Percentiles rank a stretch among this genome's conserved stretches.
Evolutionary conservation across 2,113 vertebrate species (phyloP).

Genomic region (Progne subis): DNA sequence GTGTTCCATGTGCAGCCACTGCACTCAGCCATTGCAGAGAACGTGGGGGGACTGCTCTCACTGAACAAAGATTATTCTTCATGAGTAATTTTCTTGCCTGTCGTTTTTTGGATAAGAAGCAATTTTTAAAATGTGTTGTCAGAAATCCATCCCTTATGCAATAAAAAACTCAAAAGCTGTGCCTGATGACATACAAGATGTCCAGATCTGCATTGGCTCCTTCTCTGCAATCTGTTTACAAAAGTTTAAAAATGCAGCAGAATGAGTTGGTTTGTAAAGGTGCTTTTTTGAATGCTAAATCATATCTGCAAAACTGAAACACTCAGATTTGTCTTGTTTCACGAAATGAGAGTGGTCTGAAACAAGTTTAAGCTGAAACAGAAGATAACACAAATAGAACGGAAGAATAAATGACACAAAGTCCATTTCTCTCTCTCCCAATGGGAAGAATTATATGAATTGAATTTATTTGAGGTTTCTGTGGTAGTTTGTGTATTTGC

Average conservation of each 20-base stretch:
- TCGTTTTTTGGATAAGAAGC: conserved; percentile 69
- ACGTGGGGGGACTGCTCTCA: not conserved
- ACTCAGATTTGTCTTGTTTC: not conserved
- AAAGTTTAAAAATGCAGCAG: conserved; percentile 65
- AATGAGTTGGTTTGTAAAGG: conserved; percentile 61
- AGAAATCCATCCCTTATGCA: conserved; percentile 72
- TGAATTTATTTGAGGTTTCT: not conserved
- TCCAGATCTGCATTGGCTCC: conserved; percentile 72
- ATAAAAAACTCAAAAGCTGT: conserved; percentile 69
- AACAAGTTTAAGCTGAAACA: not conserved
- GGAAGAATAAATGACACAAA: not conserved
- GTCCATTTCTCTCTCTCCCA: not conserved
- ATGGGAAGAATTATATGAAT: not conserved
- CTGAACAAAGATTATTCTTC: conserved; percentile 61
- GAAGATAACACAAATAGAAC: not conserved
- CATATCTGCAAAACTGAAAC: not conserved
- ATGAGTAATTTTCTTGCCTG: conserved; percentile 57
- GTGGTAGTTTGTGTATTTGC: not conserved
- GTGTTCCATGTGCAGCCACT: not conserved
- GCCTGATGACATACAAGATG: conserved; percentile 69
- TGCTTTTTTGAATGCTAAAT: conserved; percentile 70
- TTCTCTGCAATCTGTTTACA: conserved; percentile 72
- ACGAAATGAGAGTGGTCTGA: not conserved
- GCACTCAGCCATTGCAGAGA: not conserved
- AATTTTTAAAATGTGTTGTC: conserved; percentile 74